Percentiles rank a stretch among this genome's conserved stretches.
These are phyloP conservation scores for Actinernus sp. DNA, from an alignment of 92 coral and sea anemone species.

Conservation along the genomic window DNA sequence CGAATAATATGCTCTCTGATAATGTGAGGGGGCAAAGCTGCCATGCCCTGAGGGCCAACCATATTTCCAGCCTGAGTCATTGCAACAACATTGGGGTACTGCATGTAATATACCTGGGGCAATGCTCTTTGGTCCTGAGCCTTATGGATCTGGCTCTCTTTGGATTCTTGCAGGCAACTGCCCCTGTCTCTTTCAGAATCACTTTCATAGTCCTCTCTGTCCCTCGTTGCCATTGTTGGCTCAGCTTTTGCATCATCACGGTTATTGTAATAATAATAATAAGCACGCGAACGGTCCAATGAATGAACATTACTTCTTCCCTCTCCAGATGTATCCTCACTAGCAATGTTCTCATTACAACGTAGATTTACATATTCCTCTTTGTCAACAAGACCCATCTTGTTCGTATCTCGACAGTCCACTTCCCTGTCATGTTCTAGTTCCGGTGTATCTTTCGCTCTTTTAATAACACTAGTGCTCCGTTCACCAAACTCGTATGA, in stretches of 20 bases:
- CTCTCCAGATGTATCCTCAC: slow-evolving; percentile 49
- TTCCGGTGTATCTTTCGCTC: slow-evolving; percentile 63
- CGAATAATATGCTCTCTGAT: slow-evolving; percentile 24
- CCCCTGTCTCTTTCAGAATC: slow-evolving; percentile 50
- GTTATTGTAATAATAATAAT: slow-evolving; percentile 47
- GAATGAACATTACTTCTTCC: slow-evolving; percentile 11
- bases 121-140: slow-evolving; percentile 38
- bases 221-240: slow-evolving; percentile 7
- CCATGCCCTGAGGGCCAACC: slow-evolving; percentile 16
- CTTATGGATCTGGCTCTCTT: slow-evolving; percentile 30
- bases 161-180: slow-evolving; percentile 13
- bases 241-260: slow-evolving; percentile 63
- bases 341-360: slow-evolving; percentile 76
- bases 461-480: slow-evolving; percentile 71
- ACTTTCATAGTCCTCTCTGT: slow-evolving; percentile 54
- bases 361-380: slow-evolving; percentile 63
- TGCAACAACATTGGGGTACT: slow-evolving; percentile 47
- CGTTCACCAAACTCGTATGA: slow-evolving; percentile 54
- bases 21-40: slow-evolving; percentile 16
- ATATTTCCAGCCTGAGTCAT: slow-evolving; percentile 33
- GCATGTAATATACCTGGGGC: slow-evolving; percentile 65
- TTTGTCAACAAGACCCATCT: slow-evolving; percentile 40
- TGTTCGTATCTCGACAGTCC: slow-evolving; percentile 55
- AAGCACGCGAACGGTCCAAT: slow-evolving; percentile 49
- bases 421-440: slow-evolving; percentile 72